Evolutionary conservation across 30 jellyfish, hydroid and myxozoan genomes (phyloP).

Genomic region (Aurelia aurita complex sp. Pacific): DNA sequence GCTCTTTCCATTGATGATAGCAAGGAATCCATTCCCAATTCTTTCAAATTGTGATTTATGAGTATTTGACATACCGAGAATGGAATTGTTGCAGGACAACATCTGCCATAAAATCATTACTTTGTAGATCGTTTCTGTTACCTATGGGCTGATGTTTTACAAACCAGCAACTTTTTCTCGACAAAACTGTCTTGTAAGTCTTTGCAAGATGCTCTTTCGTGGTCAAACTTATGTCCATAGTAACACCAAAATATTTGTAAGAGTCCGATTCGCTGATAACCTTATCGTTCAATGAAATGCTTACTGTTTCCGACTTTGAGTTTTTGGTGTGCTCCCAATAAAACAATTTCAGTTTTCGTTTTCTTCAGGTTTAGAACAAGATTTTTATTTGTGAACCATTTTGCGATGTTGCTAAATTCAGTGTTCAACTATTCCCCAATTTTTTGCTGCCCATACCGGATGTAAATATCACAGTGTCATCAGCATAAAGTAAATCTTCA

Average conservation of each 20-base stretch:
- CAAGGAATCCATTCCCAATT: too few species aligned
- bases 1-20: too few species aligned
- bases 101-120: too few species aligned
- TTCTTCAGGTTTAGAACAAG: conserved; percentile 6
- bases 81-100: too few species aligned
- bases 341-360: conserved; percentile 16
- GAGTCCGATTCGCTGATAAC: conserved; percentile 15
- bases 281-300: background rate
- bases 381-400: conserved; percentile 26
- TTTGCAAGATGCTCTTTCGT: too few species aligned
- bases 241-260: background rate
- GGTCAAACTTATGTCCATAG: too few species aligned
- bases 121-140: too few species aligned
- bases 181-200: too few species aligned
- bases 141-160: too few species aligned
- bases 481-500: conserved; percentile 26
- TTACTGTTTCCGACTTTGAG: conserved; percentile 13
- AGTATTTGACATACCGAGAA: too few species aligned
- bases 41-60: too few species aligned
- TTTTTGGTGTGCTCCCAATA: conserved; percentile 34
- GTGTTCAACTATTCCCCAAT: conserved; percentile 25
- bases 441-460: conserved; percentile 25
- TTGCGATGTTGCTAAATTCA: conserved; percentile 24
- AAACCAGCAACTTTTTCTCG: too few species aligned
- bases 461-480: conserved; percentile 18